These are phyloP conservation scores for Umimayanthus chanpuru DNA, from an alignment of 92 coral and sea anemone genomes.

Conservation along the genomic window DNA sequence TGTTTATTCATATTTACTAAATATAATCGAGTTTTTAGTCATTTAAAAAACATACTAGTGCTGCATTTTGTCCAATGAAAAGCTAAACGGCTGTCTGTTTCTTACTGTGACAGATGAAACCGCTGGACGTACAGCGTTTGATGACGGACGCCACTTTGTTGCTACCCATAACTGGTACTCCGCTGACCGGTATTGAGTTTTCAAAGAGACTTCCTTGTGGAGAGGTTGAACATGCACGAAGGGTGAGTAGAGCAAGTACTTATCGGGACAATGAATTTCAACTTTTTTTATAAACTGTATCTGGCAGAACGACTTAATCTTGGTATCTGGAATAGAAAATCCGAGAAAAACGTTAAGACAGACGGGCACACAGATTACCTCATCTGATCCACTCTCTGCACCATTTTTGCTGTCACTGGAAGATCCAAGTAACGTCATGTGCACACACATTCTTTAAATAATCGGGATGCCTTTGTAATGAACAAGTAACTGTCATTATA, in stretches of 20 bases:
- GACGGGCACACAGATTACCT: too few relatives aligned
- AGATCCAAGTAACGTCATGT: too few relatives aligned
- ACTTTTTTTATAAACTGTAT: too few relatives aligned
- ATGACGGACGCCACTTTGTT: conserved; percentile 97
- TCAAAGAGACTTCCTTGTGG: conserved; percentile 98
- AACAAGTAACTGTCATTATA: too few relatives aligned
- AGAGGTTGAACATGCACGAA: conserved; percentile 95
- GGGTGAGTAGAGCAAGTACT: conserved; percentile 59
- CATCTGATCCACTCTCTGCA: too few relatives aligned
- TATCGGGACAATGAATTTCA: too few relatives aligned
- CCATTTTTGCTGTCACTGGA: too few relatives aligned
- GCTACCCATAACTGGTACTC: conserved; percentile 94
- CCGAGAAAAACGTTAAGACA: too few relatives aligned
- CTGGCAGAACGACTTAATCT: too few relatives aligned
- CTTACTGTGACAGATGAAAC: conserved; percentile 79
- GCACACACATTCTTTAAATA: too few relatives aligned
- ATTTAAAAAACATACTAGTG: neutral
- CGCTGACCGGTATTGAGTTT: conserved; percentile 98
- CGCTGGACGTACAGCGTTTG: conserved; percentile 83
- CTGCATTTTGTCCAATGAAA: neutral
- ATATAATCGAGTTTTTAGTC: neutral
- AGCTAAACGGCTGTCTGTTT: neutral
- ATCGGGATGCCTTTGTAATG: too few relatives aligned
- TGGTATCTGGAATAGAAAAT: too few relatives aligned
- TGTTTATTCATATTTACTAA: neutral